These are phyloP conservation scores for Hylia prasina DNA, from an alignment of 2,113 vertebrate genomes.

Conservation along the genomic window DNA sequence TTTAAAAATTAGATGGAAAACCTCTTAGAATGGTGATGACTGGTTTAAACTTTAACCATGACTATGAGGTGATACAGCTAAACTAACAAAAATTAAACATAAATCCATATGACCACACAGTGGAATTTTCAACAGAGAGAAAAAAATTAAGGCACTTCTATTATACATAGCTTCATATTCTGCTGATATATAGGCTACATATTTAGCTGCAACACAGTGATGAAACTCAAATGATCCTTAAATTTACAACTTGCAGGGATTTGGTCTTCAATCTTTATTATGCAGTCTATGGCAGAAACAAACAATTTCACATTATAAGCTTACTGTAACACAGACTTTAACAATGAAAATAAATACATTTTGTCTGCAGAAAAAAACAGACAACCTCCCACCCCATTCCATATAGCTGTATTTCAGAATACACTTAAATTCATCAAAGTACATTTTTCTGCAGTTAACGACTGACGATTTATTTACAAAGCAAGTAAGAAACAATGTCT, in stretches of 20 bases:
- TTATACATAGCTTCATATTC: not conserved
- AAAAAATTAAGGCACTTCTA: conserved; percentile 25
- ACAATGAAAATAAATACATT: not conserved
- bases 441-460: not conserved
- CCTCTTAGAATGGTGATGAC: not conserved
- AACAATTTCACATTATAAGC: not conserved
- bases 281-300: not conserved
- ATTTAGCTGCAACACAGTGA: not conserved
- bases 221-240: not conserved
- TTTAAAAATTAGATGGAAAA: not conserved
- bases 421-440: not conserved
- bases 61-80: not conserved
- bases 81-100: not conserved
- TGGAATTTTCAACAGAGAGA: not conserved
- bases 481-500: conserved; percentile 13
- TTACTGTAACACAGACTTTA: not conserved
- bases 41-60: not conserved
- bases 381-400: not conserved
- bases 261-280: conserved; percentile 36
- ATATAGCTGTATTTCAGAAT: not conserved
- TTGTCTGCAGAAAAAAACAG: not conserved
- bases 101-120: not conserved
- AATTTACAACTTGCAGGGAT: not conserved
- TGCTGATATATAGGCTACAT: not conserved
- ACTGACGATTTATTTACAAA: conserved; percentile 46